These are phyloP conservation scores for Opisthocomus hoazin DNA, from an alignment of 2,113 vertebrate genomes.

Conservation along the genomic window DNA sequence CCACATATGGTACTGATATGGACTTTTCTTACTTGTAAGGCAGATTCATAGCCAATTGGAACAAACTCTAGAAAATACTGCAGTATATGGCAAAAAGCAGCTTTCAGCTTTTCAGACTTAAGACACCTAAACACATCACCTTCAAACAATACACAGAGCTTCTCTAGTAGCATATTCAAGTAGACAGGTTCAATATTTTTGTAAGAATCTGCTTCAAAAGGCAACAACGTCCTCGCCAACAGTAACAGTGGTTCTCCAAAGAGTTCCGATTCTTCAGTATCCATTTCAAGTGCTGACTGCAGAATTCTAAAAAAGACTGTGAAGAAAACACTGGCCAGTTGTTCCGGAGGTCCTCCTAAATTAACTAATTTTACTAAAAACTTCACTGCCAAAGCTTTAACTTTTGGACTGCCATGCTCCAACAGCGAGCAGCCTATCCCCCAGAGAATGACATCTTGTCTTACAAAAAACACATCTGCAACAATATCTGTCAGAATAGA, in stretches of 20 bases:
- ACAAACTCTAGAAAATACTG: constrained; percentile 82
- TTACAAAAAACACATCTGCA: constrained; percentile 79
- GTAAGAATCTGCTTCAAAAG: constrained; percentile 66
- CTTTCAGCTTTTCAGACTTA: constrained; percentile 76
- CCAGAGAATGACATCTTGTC: constrained; percentile 79
- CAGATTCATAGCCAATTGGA: constrained; percentile 80
- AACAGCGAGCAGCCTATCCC: constrained; percentile 81
- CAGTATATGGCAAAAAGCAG: constrained; percentile 82
- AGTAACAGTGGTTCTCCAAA: constrained; percentile 79
- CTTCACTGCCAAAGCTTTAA: constrained; percentile 74
- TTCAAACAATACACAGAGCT: constrained; percentile 77
- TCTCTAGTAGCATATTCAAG: constrained; percentile 85
- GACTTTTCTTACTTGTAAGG: constrained; percentile 72
- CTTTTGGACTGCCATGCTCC: constrained; percentile 72
- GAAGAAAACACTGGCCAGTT: constrained; percentile 81
- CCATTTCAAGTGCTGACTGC: constrained; percentile 63
- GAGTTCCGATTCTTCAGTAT: constrained; percentile 56
- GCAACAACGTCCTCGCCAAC: constrained; percentile 79
- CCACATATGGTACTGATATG: constrained; percentile 76
- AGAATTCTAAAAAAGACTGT: constrained; percentile 79
- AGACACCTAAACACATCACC: constrained; percentile 64
- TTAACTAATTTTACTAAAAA: constrained; percentile 79
- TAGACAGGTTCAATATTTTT: constrained; percentile 81
- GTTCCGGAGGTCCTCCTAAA: constrained; percentile 82
- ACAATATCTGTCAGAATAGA: constrained; percentile 75